Base-by-base conservation (phyloP, 2,888 invertebrate species). In the Lymantria dispar region DNA sequence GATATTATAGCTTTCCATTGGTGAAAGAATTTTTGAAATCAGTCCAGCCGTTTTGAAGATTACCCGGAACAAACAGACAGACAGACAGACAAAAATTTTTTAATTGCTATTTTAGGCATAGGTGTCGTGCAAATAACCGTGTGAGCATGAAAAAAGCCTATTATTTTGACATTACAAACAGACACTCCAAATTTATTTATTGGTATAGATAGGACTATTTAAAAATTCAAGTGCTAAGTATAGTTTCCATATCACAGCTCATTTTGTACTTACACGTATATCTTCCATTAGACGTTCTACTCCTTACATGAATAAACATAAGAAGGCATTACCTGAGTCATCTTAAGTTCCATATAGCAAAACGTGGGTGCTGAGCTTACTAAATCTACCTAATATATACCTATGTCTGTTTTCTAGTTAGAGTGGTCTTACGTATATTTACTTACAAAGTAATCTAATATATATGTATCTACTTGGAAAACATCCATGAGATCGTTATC, bases 401-500 rank as follows among this genome's bases (percentile, higher is more conserved):
- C 36, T 36, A 36, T 36, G 36, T 36, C 36, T 11, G 11, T 11
- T 36, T 36, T 9, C 36, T 11, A 36, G 3, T 1, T 11, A 3
- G 9, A 36, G 9, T 9, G 10, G 36, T 36, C 9, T 36, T 36
- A 22, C 36, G 2, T 36, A 36, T 7, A 36, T 11, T 29, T 8
- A 12, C 14, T 10, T 40, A 46, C 3, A 46, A 46, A 8, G 8
- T 29, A 12, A 46, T 11, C 22, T 9, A 31, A 41, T 40, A 40
- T 51, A 43, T 8, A 22, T 43, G 8, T 47, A 47, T 49, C 33
- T 52, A 47, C 52, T 56, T 39, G 46, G 43, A 56, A 62, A 55
- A 50, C 42, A 44, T 43, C 47, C 48, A 31, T 45, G 45, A 44
- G 56, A 64, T 62, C 58, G 56, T 60, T 66, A 64, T 64, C 63